A percentile compares a stretch with the other conserved stretches of the same genome.
Evolutionary conservation across 2,888 invertebrate species (phyloP).

Genomic region (Metallyticus violacea): DNA sequence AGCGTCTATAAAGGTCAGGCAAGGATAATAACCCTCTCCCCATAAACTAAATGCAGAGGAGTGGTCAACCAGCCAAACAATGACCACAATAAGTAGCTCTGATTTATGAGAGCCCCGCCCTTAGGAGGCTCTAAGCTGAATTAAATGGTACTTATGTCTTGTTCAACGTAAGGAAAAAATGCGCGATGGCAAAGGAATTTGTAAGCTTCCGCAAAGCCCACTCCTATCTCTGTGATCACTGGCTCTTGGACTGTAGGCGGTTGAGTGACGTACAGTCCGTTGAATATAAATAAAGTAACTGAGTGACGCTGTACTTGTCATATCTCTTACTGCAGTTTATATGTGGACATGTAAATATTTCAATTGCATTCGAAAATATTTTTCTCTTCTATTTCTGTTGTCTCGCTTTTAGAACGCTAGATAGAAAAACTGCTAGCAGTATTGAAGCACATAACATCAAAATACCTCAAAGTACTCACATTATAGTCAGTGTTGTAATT

Average conservation of each 20-base stretch:
- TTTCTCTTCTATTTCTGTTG: too few relatives aligned
- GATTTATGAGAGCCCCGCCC: not conserved
- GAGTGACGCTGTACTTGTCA: too few relatives aligned
- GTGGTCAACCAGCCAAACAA: not conserved
- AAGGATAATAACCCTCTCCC: not conserved
- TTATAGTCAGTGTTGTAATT: too few relatives aligned
- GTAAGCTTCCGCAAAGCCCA: not conserved
- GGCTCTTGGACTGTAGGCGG: too few relatives aligned
- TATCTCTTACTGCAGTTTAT: too few relatives aligned
- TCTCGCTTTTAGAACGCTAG: too few relatives aligned
- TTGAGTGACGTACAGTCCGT: not conserved
- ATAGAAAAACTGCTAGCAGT: too few relatives aligned
- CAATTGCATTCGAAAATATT: too few relatives aligned
- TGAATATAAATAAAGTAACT: too few relatives aligned
- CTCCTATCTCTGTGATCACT: not conserved
- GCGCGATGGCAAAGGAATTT: not conserved
- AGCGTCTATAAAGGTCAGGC: not conserved
- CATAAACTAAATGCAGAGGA: not conserved
- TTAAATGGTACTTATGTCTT: not conserved
- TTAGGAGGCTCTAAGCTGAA: not conserved
- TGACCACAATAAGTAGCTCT: not conserved
- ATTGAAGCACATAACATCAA: too few relatives aligned
- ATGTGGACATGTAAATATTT: too few relatives aligned
- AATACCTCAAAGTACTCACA: too few relatives aligned
- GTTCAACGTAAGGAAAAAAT: not conserved